These are phyloP conservation scores for Riparia riparia DNA, from an alignment of 2,113 vertebrate genomes.

Conservation along the genomic window DNA sequence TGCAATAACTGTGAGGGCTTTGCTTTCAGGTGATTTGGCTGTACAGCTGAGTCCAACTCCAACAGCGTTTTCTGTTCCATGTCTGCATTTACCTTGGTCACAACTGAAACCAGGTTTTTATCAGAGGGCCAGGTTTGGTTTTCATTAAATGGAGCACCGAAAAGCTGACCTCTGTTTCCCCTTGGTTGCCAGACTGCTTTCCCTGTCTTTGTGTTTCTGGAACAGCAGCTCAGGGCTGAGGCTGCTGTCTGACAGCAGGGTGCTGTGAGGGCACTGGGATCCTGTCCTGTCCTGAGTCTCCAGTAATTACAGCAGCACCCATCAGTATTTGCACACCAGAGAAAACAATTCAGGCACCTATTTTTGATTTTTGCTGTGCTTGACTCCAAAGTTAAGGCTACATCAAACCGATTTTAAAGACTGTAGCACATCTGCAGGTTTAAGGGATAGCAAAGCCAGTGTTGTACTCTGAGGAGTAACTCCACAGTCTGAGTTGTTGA, in stretches of 20 bases:
- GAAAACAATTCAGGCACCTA: background rate
- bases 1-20: background rate
- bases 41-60: background rate
- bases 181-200: background rate
- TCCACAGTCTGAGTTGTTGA: background rate
- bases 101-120: background rate
- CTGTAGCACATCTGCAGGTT: background rate
- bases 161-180: background rate
- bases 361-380: background rate
- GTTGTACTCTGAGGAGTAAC: background rate
- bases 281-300: accelerated
- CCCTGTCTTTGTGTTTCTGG: background rate
- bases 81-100: background rate
- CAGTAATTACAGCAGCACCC: accelerated
- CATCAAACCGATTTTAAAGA: background rate
- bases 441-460: background rate
- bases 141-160: background rate
- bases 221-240: background rate
- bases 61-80: background rate
- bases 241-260: background rate
- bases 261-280: background rate
- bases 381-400: accelerated
- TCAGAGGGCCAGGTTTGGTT: background rate
- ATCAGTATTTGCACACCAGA: accelerated
- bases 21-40: conserved; percentile 16